Conservation (phyloP, 2,113 vertebrate genomes). For the Tamias sibiricus region DNA sequence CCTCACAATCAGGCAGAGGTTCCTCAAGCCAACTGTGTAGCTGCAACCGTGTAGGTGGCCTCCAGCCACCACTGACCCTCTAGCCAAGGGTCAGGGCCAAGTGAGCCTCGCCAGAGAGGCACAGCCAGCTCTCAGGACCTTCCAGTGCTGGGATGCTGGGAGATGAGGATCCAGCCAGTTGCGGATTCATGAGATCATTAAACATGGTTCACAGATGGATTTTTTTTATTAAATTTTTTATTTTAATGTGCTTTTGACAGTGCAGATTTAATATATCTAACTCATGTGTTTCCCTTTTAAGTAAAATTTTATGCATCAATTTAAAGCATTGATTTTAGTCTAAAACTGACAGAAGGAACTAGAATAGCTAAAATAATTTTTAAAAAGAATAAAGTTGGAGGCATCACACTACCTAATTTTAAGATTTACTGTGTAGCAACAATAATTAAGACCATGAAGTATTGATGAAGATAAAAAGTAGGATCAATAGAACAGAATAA, state of each 20-base stretch:
- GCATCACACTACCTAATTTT: neutral
- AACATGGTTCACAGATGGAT: neutral
- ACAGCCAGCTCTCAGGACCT: neutral
- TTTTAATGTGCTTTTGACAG: neutral
- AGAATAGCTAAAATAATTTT: neutral
- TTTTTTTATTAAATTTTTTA: neutral
- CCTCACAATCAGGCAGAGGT: neutral
- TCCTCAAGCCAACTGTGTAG: neutral
- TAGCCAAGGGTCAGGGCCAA: too few species aligned
- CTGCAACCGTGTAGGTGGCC: neutral
- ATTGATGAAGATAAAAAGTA: neutral
- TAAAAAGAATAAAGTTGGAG: neutral
- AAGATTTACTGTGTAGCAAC: neutral
- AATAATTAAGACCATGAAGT: neutral
- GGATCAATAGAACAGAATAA: neutral
- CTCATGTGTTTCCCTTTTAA: neutral
- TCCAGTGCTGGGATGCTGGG: fast-evolving
- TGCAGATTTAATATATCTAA: neutral
- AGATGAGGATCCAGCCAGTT: too few species aligned
- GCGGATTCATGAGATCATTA: neutral
- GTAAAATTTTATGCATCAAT: neutral
- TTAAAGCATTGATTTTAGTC: neutral
- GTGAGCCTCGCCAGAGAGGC: neutral
- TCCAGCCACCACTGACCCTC: neutral
- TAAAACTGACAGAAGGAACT: neutral